Conservation (phyloP, 2,888 invertebrate species). For the Dasypogon diadema region DNA sequence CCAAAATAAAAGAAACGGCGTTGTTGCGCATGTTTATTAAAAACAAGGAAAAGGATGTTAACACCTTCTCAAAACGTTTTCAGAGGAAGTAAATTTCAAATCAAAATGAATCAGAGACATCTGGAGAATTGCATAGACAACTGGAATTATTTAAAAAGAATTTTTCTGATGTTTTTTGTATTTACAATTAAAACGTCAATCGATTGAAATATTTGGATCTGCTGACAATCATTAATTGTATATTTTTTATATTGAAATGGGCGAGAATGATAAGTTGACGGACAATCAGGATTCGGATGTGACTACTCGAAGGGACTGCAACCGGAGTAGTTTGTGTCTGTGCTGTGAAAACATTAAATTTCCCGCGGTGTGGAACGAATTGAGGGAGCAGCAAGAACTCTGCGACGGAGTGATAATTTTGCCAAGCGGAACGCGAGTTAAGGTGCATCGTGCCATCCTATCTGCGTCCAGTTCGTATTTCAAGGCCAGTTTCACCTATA, state of each 20-base stretch:
- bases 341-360: slow-evolving; percentile 64
- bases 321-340: slow-evolving; percentile 25
- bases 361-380: slow-evolving; percentile 77
- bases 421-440: slow-evolving; percentile 73
- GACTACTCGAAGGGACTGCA: not conserved
- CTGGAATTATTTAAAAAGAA: not conserved
- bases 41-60: too few species aligned
- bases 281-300: not conserved
- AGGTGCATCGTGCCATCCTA: slow-evolving; percentile 78
- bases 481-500: slow-evolving; percentile 78
- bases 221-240: not conserved
- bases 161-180: slow-evolving; percentile 28
- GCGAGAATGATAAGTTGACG: not conserved
- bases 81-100: not conserved
- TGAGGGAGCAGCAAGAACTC: slow-evolving; percentile 75
- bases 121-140: not conserved
- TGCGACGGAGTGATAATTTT: slow-evolving; percentile 76
- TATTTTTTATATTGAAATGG: not conserved
- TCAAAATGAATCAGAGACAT: slow-evolving; percentile 39
- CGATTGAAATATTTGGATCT: not conserved
- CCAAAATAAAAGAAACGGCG: not conserved
- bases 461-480: slow-evolving; percentile 82
- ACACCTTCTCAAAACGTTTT: too few species aligned
- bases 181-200: slow-evolving; percentile 11
- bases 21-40: too few species aligned